Conservation (phyloP, 2,888 invertebrate genomes). For the Catocala sponsa region DNA sequence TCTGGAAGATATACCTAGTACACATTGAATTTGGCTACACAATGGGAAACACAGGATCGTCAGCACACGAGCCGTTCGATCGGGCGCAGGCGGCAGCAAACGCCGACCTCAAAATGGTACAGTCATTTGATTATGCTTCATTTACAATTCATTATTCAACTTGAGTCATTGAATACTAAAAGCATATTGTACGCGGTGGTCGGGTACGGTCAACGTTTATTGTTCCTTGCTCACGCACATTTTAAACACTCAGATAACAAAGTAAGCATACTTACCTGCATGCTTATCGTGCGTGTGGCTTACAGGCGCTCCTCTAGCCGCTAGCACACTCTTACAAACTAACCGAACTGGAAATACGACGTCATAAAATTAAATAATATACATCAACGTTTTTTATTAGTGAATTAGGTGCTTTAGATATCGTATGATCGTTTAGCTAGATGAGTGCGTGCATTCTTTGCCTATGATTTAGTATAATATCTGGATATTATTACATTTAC, state of each 20-base stretch:
- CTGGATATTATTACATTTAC: too few relatives aligned
- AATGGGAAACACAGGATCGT: constrained; percentile 95
- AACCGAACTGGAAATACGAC: constrained; percentile 24
- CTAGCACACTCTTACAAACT: constrained; percentile 5
- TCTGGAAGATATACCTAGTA: constrained; percentile 51
- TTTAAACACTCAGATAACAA: constrained; percentile 31
- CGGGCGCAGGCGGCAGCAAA: constrained; percentile 87
- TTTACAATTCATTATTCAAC: constrained; percentile 60
- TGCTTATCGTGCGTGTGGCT: constrained; percentile 24
- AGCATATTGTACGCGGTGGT: constrained; percentile 29
- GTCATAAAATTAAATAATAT: constrained; percentile 22
- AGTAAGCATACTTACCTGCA: constrained; percentile 13
- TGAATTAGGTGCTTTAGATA: constrained; percentile 3
- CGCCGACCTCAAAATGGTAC: constrained; percentile 84
- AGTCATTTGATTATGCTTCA: constrained; percentile 58
- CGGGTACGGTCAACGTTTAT: constrained; percentile 50
- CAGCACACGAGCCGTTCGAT: constrained; percentile 94
- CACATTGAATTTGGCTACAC: constrained; percentile 43
- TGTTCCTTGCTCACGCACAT: constrained; percentile 48
- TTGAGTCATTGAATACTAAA: constrained; percentile 55
- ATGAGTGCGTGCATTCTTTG: neutral
- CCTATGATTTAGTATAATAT: neutral
- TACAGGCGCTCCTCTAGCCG: constrained; percentile 10
- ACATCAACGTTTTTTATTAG: constrained; percentile 21
- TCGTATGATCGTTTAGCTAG: neutral